Evolutionary conservation across 1,140 invertebrate genomes (phyloP).

Genomic region (Venturia canescens): DNA sequence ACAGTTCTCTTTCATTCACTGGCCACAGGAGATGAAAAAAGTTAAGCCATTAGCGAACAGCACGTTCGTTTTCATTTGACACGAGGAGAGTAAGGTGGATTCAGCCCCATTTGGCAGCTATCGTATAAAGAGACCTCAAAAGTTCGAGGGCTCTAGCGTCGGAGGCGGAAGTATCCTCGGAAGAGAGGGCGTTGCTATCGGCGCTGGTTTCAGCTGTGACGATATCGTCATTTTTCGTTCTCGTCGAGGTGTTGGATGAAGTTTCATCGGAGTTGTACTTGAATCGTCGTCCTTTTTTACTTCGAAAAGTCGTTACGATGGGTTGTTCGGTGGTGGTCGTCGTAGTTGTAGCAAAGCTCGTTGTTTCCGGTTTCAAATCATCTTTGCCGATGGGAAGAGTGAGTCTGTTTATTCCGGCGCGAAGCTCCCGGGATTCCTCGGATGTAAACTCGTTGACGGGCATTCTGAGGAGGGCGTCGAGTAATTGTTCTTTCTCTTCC

Average conservation of each 20-base stretch:
- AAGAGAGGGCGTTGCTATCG: slow-evolving; percentile 65
- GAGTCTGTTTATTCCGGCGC: slow-evolving; percentile 68
- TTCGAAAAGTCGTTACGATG: slow-evolving; percentile 70
- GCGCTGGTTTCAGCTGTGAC: slow-evolving; percentile 71
- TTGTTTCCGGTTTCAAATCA: slow-evolving; percentile 40
- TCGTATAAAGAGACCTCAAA: slow-evolving; percentile 87
- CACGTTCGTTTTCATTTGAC: too few species aligned
- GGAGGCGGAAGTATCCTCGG: slow-evolving; percentile 76
- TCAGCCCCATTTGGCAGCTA: slow-evolving; percentile 87
- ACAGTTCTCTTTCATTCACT: too few species aligned
- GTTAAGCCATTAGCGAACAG: too few species aligned
- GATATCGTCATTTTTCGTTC: slow-evolving; percentile 58
- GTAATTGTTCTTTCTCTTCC: slow-evolving; percentile 81
- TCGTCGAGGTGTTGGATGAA: slow-evolving; percentile 28
- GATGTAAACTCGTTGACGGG: slow-evolving; percentile 75
- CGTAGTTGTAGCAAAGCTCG: not conserved
- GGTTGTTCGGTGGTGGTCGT: slow-evolving; percentile 57
- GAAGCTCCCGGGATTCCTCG: slow-evolving; percentile 67
- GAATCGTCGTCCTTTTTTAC: slow-evolving; percentile 66
- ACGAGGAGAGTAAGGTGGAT: not conserved
- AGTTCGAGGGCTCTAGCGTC: slow-evolving; percentile 88
- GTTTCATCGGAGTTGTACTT: slow-evolving; percentile 56
- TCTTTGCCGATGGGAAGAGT: slow-evolving; percentile 62
- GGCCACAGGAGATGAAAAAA: too few species aligned
- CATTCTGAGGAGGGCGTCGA: slow-evolving; percentile 82